Conservation (phyloP, 1,140 invertebrate genomes). For the Eueides isabella region DNA sequence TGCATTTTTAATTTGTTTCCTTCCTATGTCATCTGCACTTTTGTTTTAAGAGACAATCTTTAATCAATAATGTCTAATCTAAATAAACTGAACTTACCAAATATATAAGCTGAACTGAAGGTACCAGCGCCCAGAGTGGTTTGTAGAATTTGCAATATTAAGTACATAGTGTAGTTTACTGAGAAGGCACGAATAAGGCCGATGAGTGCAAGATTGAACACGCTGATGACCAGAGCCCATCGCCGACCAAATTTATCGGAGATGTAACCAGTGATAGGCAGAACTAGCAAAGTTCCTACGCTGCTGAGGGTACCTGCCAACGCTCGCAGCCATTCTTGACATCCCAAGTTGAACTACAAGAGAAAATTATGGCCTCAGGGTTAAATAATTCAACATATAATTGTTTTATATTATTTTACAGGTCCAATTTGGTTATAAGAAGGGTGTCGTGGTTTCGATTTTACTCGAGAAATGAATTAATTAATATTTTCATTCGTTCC, state of each 20-base stretch:
- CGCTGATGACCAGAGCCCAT: constrained; percentile 84
- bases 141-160: constrained; percentile 85
- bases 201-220: constrained; percentile 77
- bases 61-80: neutral
- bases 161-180: constrained; percentile 85
- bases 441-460: too few species aligned
- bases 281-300: constrained; percentile 64
- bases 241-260: constrained; percentile 85
- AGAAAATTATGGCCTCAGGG: neutral
- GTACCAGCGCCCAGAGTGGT: constrained; percentile 79
- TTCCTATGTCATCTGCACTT: too few species aligned
- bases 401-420: too few species aligned
- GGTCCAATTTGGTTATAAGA: too few species aligned
- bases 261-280: constrained; percentile 77
- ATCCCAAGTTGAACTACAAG: constrained; percentile 63
- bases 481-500: too few species aligned
- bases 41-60: too few species aligned
- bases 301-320: constrained; percentile 64
- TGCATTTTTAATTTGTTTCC: too few species aligned
- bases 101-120: constrained; percentile 72
- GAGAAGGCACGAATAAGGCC: constrained; percentile 86
- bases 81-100: constrained; percentile 51
- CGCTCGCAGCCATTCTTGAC: constrained; percentile 64
- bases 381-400: too few species aligned
- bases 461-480: too few species aligned